A percentile compares a stretch with the other conserved stretches of the same genome.
phyloP scores from a whole-genome alignment of 2,888 invertebrate species.

The Anagyrus pseudococci region DNA sequence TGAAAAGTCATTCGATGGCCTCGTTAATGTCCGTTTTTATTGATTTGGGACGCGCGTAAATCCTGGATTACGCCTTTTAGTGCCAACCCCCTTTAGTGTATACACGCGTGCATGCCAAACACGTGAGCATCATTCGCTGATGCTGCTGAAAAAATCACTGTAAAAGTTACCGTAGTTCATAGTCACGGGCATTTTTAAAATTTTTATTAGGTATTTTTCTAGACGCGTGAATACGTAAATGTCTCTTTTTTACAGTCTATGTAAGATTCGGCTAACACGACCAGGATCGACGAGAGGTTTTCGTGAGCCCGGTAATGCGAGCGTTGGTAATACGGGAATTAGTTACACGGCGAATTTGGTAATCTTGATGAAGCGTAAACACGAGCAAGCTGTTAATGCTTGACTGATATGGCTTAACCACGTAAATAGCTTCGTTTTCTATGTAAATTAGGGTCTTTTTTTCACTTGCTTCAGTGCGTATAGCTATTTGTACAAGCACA shows the following conservation, averaged over 20 bases:
- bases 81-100: slow-evolving; percentile 14
- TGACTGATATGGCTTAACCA: slow-evolving; percentile 1
- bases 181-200: too few species aligned
- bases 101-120: too few species aligned
- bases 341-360: slow-evolving; percentile 10
- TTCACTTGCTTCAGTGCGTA: too few species aligned
- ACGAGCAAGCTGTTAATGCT: slow-evolving; percentile 29
- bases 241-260: too few species aligned
- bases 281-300: background rate
- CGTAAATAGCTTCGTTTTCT: slow-evolving; percentile 10
- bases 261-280: background rate
- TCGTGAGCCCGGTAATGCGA: background rate
- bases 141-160: too few species aligned
- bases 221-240: too few species aligned
- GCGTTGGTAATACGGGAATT: slow-evolving; percentile 4
- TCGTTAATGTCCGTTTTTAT: slow-evolving; percentile 58
- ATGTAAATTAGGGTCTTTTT: slow-evolving; percentile 16
- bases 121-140: too few species aligned
- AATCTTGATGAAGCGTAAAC: slow-evolving; percentile 31
- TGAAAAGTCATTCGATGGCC: slow-evolving; percentile 55
- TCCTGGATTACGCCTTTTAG: slow-evolving; percentile 38
- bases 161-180: too few species aligned
- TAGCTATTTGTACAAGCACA: too few species aligned
- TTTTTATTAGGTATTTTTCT: too few species aligned
- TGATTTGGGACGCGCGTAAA: slow-evolving; percentile 49